A percentile compares a stretch with the other conserved stretches of the same genome.
phyloP scores from a whole-genome alignment of 2,113 vertebrate genomes.

The Osmerus mordax region DNA sequence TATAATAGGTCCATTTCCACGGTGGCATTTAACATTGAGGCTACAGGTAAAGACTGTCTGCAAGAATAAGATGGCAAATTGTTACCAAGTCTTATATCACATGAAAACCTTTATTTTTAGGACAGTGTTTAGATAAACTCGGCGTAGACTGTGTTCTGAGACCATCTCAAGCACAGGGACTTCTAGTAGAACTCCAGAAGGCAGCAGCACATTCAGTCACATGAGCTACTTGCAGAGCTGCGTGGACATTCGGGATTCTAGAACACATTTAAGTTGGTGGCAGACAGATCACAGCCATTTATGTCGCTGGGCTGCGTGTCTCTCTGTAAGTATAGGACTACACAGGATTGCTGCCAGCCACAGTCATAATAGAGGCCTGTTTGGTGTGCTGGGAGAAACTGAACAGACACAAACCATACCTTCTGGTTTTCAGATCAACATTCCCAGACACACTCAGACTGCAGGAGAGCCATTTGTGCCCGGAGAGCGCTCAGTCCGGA shows the following conservation, averaged over 20 bases:
- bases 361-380: constrained; percentile 39
- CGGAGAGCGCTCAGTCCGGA: constrained; percentile 29
- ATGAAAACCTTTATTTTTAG: too few relatives aligned
- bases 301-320: constrained; percentile 24
- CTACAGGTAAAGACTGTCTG: too few relatives aligned
- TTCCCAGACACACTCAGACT: constrained; percentile 50
- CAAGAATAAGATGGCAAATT: too few relatives aligned
- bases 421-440: constrained; percentile 60
- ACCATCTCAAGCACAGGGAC: too few relatives aligned
- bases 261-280: neutral
- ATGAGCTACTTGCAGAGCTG: neutral
- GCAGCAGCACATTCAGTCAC: too few relatives aligned
- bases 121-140: too few relatives aligned
- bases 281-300: constrained; percentile 55
- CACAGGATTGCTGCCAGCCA: neutral
- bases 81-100: too few relatives aligned
- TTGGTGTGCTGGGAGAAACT: constrained; percentile 28
- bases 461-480: constrained; percentile 48
- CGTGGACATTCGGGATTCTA: neutral
- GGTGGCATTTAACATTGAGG: too few relatives aligned
- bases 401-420: constrained; percentile 38
- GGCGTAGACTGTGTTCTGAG: too few relatives aligned
- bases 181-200: too few relatives aligned
- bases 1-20: too few relatives aligned
- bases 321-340: neutral